Conservation (phyloP, 2,797 vertebrate species). For the Macroramphosus scolopax region DNA sequence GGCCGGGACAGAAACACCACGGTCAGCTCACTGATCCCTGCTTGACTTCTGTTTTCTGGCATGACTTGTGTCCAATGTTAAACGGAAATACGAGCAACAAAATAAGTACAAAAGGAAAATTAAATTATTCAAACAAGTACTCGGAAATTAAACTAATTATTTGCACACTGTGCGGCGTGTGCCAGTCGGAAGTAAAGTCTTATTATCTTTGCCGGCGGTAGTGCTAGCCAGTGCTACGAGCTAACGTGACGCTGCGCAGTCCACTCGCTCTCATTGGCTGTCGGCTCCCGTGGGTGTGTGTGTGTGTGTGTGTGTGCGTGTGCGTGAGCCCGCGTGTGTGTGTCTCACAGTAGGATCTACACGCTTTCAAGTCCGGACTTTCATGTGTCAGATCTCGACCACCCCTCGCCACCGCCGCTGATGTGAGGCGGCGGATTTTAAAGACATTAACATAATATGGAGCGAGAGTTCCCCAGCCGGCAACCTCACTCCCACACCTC, state of each 20-base stretch:
- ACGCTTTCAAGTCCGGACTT: too few species aligned
- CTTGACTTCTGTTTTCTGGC: conserved; percentile 4
- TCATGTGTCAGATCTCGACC: conserved; percentile 4
- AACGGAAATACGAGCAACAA: background rate
- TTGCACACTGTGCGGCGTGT: too few species aligned
- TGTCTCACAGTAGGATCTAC: background rate
- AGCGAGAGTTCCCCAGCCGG: conserved; percentile 8
- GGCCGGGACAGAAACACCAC: background rate
- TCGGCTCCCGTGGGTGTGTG: too few species aligned
- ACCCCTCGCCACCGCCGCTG: conserved; percentile 1
- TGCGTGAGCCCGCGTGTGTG: too few species aligned
- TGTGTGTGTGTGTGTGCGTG: background rate
- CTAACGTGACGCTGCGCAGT: too few species aligned
- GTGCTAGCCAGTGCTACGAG: too few species aligned
- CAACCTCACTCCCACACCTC: conserved; percentile 10
- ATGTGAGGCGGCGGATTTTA: conserved; percentile 8
- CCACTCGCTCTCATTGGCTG: too few species aligned
- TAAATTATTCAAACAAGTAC: too few species aligned
- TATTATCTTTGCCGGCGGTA: too few species aligned
- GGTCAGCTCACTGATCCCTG: conserved; percentile 13
- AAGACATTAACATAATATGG: conserved; percentile 42
- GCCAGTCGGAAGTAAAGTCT: too few species aligned
- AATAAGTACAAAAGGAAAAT: too few species aligned
- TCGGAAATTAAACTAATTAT: too few species aligned
- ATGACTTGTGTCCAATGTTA: conserved; percentile 1